phyloP scores from a whole-genome alignment of 1,140 invertebrate genomes.

The Diorhabda elongata region DNA sequence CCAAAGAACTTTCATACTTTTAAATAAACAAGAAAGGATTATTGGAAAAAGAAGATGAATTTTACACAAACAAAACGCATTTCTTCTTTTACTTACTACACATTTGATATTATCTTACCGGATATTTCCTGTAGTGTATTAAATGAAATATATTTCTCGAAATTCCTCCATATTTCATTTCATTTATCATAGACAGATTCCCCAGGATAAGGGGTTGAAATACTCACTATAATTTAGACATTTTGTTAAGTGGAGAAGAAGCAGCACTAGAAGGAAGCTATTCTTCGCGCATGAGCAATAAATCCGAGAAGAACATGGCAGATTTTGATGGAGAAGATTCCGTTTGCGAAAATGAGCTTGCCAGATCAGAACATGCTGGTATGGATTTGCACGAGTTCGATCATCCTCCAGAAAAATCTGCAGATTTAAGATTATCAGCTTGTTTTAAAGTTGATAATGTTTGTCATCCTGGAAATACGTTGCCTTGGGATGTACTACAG shows the following conservation, averaged over 20 bases:
- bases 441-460: constrained; percentile 73
- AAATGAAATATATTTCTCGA: no score
- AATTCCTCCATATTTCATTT: no score
- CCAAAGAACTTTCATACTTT: no score
- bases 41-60: no score
- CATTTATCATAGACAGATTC: no score
- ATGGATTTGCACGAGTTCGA: constrained; percentile 43
- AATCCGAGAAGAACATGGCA: constrained; percentile 92
- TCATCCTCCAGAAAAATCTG: constrained; percentile 48
- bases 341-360: constrained; percentile 81
- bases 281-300: constrained; percentile 84
- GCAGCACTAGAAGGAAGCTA: constrained; percentile 60
- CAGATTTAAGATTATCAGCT: constrained; percentile 44
- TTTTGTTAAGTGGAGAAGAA: constrained; percentile 54
- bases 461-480: constrained; percentile 81
- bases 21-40: no score
- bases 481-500: constrained; percentile 91
- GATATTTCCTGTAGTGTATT: no score
- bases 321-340: constrained; percentile 93
- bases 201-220: no score
- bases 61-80: no score
- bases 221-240: constrained; percentile 37
- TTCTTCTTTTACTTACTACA: no score
- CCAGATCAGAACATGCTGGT: constrained; percentile 61
- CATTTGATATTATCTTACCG: no score